Conservation (phyloP, 1,140 invertebrate genomes). For the Pogonus chalceus region DNA sequence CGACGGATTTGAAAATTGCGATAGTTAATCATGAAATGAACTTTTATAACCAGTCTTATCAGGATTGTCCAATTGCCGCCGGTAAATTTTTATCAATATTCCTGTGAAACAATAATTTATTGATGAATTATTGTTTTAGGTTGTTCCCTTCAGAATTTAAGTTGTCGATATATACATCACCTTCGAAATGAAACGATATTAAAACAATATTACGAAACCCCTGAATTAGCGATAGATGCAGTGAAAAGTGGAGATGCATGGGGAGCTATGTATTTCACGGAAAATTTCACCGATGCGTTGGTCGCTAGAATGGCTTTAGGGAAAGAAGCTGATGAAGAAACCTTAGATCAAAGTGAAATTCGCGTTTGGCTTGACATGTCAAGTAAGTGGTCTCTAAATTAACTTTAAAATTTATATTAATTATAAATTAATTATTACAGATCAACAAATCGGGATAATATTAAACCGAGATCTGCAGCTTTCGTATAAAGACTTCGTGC, state of each 20-base stretch:
- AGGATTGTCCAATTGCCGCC: conserved; percentile 39
- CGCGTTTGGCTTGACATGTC: conserved; percentile 80
- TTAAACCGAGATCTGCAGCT: conserved; percentile 63
- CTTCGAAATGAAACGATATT: conserved; percentile 55
- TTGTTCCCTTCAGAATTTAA: conserved; percentile 57
- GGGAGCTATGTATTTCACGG: conserved; percentile 69
- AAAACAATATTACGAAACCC: conserved; percentile 58
- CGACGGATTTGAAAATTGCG: conserved; percentile 68
- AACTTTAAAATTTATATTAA: conserved; percentile 6
- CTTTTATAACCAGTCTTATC: conserved; percentile 41
- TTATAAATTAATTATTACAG: conserved; percentile 42
- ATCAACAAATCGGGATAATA: conserved; percentile 82
- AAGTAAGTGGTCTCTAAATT: conserved; percentile 54
- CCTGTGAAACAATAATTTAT: no score
- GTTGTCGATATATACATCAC: conserved; percentile 65
- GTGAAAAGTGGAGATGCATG: conserved; percentile 68
- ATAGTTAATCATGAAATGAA: conserved; percentile 76
- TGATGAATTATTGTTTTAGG: no score
- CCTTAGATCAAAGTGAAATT: conserved; percentile 61
- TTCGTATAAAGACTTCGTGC: conserved; percentile 63
- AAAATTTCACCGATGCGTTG: conserved; percentile 73
- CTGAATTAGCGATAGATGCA: conserved; percentile 55
- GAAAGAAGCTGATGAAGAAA: conserved; percentile 54
- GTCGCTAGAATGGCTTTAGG: conserved; percentile 58
- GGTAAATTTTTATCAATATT: no score